Conservation (phyloP, 2,797 vertebrate species). For the Acanthornis magna region DNA sequence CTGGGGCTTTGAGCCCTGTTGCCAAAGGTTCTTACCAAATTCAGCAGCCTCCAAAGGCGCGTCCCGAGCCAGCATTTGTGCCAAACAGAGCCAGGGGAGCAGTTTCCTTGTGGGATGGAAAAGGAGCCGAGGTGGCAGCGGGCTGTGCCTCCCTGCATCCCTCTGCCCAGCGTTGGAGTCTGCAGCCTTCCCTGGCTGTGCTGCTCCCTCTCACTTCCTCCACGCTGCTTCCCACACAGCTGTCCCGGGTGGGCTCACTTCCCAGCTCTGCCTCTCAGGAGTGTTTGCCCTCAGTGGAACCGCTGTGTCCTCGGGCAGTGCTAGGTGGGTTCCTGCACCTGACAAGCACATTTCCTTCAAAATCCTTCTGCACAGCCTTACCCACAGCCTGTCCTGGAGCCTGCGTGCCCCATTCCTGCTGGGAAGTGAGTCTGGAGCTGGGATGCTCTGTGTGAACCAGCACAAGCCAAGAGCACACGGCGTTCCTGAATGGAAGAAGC, state of each 20-base stretch:
- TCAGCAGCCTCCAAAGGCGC: background rate
- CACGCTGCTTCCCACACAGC: fast-evolving
- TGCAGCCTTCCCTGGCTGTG: background rate
- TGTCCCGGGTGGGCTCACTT: background rate
- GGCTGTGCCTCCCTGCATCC: background rate
- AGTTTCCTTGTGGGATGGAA: background rate
- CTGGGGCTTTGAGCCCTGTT: background rate
- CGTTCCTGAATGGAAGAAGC: background rate
- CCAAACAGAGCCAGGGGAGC: background rate
- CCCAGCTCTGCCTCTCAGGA: background rate
- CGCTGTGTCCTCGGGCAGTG: fast-evolving
- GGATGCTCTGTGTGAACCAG: background rate
- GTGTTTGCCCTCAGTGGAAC: background rate
- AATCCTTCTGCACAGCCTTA: background rate
- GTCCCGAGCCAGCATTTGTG: background rate
- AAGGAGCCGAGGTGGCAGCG: background rate
- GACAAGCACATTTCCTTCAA: background rate
- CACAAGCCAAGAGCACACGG: fast-evolving
- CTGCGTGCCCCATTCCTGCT: fast-evolving
- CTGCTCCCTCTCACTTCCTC: background rate
- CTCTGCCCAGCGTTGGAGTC: fast-evolving
- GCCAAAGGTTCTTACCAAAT: conserved; percentile 14
- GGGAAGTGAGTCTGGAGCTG: background rate
- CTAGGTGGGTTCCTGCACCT: background rate
- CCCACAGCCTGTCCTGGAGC: background rate